Base-by-base conservation (phyloP, 2,797 vertebrate species). In the Enteromius unitaeniatus region DNA sequence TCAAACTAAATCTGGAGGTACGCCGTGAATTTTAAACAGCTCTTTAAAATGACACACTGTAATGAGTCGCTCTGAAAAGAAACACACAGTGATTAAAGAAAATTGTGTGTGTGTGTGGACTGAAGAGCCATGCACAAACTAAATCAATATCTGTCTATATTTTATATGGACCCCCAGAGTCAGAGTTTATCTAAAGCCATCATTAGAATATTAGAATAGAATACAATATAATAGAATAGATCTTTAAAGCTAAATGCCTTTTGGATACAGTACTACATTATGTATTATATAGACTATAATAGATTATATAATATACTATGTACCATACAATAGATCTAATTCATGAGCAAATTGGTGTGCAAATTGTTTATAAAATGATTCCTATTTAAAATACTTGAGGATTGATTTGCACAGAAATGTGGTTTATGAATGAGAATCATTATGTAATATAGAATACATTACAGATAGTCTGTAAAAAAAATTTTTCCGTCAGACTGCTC, bases 31-130 rank as follows among this genome's bases (percentile, higher is more conserved):
- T 45, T 34, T 45, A 72, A 81, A 31, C 13, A n/a, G 17, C 26
- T 62, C 42, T 73, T 62, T n/a, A 81, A 45, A 81, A 72, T 69
- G 65, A 68, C 62, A 51, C 42, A 23, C n/a, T 34, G 13, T 68
- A 53, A 79, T 68, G 62, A 76, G 60, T 47, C 19, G 10, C 53
- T 81, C 67, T 81, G 79, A 72, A 53, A 72, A 72, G 37, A 70
- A 72, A 70, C 31, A 49, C 23, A 55, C 67, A 23, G 40, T 72
- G 60, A 21, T 72, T 58, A 81, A 28, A 37, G 17, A 70, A 60
- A 72, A 60, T 0, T 40, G 21, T 42, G 21, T 40, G 28, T 28
- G 23, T 28, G 60, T 23, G 21, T 17, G 65, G 6, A 10, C 11
- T 70, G 79, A 47, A 62, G 19, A 62, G 23, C 13, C 6, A 60